Percentiles rank a stretch among this genome's conserved stretches.
Conservation (phyloP, 35 echinoderm and acorn worm species). For the Lytechinus pictus region DNA sequence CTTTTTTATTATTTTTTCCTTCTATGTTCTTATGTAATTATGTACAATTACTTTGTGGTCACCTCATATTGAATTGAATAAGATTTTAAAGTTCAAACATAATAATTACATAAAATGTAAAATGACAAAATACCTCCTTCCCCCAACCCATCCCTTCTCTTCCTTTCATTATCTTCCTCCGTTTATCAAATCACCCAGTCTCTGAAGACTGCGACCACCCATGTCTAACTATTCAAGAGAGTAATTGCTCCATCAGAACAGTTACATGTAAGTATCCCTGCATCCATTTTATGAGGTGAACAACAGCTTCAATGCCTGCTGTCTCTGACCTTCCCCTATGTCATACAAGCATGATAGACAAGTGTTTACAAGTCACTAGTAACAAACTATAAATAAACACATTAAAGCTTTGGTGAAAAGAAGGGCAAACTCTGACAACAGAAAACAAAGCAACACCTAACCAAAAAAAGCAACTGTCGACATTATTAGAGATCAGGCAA, state of each 20-base stretch:
- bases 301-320: conserved; percentile 22
- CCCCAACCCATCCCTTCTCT: too few relatives aligned
- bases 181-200: neutral
- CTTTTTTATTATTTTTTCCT: too few relatives aligned
- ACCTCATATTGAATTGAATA: too few relatives aligned
- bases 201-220: neutral
- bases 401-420: neutral
- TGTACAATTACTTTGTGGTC: too few relatives aligned
- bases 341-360: neutral
- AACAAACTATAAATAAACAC: neutral
- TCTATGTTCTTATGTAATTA: too few relatives aligned
- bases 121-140: too few relatives aligned
- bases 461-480: neutral
- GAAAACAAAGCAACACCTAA: neutral
- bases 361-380: neutral
- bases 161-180: neutral
- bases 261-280: neutral
- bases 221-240: conserved; percentile 9
- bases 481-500: too few relatives aligned
- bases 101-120: too few relatives aligned
- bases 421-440: neutral
- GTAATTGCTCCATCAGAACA: conserved; percentile 31
- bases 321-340: neutral
- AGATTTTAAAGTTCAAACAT: too few relatives aligned
- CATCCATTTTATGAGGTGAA: neutral